Conservation (phyloP, 2,888 invertebrate species). For the Campoplex capitator region DNA sequence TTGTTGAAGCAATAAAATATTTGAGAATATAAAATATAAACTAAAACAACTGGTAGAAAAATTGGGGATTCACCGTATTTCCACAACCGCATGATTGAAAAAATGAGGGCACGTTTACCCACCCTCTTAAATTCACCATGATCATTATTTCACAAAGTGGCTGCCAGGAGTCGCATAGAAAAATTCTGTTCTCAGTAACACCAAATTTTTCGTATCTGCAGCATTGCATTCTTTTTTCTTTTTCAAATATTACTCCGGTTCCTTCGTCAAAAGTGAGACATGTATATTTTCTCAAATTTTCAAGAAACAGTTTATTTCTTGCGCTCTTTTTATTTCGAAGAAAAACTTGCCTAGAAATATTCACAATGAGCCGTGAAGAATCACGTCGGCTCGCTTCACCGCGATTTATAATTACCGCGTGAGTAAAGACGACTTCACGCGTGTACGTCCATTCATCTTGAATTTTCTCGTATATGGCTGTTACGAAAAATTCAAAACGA, state of each 20-base stretch:
- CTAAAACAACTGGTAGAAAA: background rate
- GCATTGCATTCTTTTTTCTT: background rate
- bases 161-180: background rate
- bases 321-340: background rate
- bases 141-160: background rate
- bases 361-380: constrained; percentile 14
- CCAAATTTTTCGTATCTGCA: constrained; percentile 2
- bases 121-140: background rate
- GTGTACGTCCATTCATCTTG: background rate
- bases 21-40: background rate
- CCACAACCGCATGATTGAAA: background rate
- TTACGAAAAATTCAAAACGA: constrained; percentile 3
- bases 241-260: background rate
- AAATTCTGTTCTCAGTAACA: background rate
- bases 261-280: background rate
- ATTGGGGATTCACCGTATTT: background rate
- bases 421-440: background rate
- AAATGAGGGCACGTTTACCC: background rate
- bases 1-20: background rate
- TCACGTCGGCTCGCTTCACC: background rate
- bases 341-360: constrained; percentile 10
- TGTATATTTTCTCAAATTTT: background rate
- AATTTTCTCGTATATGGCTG: constrained; percentile 25
- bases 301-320: background rate
- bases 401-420: background rate